Evolutionary conservation across 2,797 vertebrate species (phyloP).

Genomic region (Tokudaia tokunoshimensis): DNA sequence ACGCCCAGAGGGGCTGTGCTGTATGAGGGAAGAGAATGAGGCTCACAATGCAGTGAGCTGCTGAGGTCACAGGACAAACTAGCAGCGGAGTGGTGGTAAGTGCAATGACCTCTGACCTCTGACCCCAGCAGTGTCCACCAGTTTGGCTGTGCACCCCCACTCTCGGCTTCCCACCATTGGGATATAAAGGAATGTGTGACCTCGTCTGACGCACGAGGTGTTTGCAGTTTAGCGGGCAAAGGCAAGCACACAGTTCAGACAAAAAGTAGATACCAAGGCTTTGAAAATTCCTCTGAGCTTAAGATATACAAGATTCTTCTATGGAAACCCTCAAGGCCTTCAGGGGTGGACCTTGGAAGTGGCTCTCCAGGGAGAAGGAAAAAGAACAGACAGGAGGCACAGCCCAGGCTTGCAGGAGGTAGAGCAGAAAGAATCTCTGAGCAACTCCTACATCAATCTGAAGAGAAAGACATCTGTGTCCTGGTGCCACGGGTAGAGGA

Average conservation of each 20-base stretch:
- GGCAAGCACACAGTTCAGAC: fast-evolving
- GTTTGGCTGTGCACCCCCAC: background rate
- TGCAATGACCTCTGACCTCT: fast-evolving
- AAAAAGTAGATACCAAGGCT: background rate
- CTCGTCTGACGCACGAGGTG: fast-evolving
- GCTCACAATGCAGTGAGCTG: background rate
- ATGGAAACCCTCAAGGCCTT: background rate
- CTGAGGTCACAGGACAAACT: fast-evolving
- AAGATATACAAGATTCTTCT: background rate
- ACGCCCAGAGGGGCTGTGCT: background rate
- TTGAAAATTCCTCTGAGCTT: background rate
- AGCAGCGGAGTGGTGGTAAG: too few species aligned
- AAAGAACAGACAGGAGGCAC: too few species aligned
- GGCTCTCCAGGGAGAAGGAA: background rate
- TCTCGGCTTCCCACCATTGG: fast-evolving
- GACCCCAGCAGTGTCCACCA: background rate
- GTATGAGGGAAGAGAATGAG: background rate
- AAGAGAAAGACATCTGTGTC: background rate
- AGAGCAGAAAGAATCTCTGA: background rate
- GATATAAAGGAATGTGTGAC: too few species aligned
- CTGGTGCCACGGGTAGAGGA: fast-evolving
- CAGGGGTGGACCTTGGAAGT: background rate
- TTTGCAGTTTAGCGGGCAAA: background rate
- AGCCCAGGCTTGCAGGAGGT: background rate
- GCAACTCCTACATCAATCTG: background rate